Evolutionary conservation across 2,888 invertebrate genomes (phyloP).

Genomic region (Diarsia dahlii): DNA sequence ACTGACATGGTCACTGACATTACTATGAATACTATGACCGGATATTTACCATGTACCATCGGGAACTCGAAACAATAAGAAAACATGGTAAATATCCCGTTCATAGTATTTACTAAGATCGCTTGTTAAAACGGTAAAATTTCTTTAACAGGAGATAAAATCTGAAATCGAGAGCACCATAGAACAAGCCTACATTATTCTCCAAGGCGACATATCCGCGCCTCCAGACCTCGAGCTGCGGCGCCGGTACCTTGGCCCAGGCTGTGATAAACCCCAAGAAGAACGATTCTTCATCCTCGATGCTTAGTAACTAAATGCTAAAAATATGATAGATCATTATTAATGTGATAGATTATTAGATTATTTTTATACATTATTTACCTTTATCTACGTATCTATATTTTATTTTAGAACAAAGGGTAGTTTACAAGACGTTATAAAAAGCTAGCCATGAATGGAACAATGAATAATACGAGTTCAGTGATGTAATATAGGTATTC

Average conservation of each 20-base stretch:
- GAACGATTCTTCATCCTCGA: constrained; percentile 86
- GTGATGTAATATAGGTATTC: neutral
- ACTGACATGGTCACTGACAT: too few species aligned
- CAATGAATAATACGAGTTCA: constrained; percentile 18
- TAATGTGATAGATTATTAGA: constrained; percentile 57
- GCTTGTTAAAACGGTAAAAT: neutral
- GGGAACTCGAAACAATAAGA: too few species aligned
- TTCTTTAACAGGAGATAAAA: constrained; percentile 83
- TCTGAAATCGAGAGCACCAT: constrained; percentile 87
- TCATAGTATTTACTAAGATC: too few species aligned
- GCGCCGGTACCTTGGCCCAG: constrained; percentile 85
- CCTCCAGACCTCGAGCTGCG: constrained; percentile 87
- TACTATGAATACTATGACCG: too few species aligned
- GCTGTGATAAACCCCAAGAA: constrained; percentile 85
- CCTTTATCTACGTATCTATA: neutral
- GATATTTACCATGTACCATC: too few species aligned
- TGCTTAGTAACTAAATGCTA: constrained; percentile 58
- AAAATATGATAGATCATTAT: constrained; percentile 53
- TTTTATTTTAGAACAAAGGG: constrained; percentile 11
- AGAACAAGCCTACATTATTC: constrained; percentile 88
- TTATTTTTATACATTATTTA: constrained; percentile 39
- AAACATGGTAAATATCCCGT: too few species aligned
- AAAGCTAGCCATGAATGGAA: constrained; percentile 25
- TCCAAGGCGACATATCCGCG: constrained; percentile 89
- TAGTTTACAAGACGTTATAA: constrained; percentile 5